A percentile compares a stretch with the other conserved stretches of the same genome.
phyloP scores from a whole-genome alignment of 2,113 vertebrate species.

The Campylorhamphus procurvoides region DNA sequence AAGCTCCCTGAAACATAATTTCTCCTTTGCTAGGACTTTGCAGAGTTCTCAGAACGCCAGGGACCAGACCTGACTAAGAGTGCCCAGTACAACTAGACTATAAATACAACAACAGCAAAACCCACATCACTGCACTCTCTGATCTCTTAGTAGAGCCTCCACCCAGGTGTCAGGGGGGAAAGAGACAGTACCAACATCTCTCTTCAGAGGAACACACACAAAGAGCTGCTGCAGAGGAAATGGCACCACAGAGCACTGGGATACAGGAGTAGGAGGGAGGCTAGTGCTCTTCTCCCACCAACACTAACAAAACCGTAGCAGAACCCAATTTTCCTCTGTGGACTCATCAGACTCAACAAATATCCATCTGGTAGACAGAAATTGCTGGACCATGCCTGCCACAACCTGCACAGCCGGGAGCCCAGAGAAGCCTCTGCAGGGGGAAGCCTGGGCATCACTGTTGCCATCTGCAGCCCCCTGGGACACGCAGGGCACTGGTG shows the following conservation, averaged over 20 bases:
- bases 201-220: neutral
- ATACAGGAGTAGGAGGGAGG: neutral
- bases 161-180: neutral
- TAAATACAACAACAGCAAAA: neutral
- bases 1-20: neutral
- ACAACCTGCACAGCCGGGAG: neutral
- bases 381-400: neutral
- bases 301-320: neutral
- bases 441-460: neutral
- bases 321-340: neutral
- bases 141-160: neutral
- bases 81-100: neutral
- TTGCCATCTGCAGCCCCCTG: neutral
- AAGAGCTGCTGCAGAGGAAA: neutral
- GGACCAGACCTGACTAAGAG: neutral
- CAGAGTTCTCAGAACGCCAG: neutral
- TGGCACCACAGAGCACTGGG: fast-evolving
- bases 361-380: neutral
- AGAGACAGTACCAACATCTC: neutral
- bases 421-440: neutral
- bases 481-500: neutral
- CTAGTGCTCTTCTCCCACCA: neutral
- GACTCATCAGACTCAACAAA: neutral
- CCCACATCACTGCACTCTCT: neutral
- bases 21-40: neutral